Conservation (phyloP, 2,888 invertebrate species). For the Ellobium chinense region DNA sequence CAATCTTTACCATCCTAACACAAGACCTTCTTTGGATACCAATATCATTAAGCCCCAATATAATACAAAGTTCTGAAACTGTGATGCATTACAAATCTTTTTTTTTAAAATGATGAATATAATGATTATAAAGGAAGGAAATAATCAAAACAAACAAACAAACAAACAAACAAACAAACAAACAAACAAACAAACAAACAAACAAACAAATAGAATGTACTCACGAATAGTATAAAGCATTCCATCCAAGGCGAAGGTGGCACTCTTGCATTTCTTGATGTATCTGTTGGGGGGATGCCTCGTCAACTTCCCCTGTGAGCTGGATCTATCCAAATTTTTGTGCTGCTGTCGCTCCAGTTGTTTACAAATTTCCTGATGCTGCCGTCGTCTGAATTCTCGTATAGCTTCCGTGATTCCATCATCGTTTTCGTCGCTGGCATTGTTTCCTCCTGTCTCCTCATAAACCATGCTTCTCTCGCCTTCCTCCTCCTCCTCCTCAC, state of each 20-base stretch:
- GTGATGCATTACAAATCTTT: no score
- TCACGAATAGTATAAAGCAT: conserved; percentile 92
- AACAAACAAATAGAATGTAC: conserved; percentile 73
- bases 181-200: no score
- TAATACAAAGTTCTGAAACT: no score
- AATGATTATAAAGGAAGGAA: no score
- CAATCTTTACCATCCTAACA: no score
- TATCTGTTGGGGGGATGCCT: conserved; percentile 48
- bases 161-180: no score
- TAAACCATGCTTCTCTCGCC: background rate
- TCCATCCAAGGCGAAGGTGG: conserved; percentile 91
- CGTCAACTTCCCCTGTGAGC: background rate
- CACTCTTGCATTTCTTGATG: conserved; percentile 86
- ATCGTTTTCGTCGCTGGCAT: background rate
- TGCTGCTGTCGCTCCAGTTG: conserved; percentile 27
- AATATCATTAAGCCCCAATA: no score
- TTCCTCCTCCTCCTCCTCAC: background rate
- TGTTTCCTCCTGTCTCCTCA: background rate
- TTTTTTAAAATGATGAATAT: no score
- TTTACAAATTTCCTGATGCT: conserved; percentile 30
- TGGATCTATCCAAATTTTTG: conserved; percentile 23
- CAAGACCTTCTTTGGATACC: no score
- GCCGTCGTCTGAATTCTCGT: conserved; percentile 28
- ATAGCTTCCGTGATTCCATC: conserved; percentile 13
- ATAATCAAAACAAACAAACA: no score